Conservation (phyloP, 2,797 vertebrate species). For the Aplochiton taeniatus region DNA sequence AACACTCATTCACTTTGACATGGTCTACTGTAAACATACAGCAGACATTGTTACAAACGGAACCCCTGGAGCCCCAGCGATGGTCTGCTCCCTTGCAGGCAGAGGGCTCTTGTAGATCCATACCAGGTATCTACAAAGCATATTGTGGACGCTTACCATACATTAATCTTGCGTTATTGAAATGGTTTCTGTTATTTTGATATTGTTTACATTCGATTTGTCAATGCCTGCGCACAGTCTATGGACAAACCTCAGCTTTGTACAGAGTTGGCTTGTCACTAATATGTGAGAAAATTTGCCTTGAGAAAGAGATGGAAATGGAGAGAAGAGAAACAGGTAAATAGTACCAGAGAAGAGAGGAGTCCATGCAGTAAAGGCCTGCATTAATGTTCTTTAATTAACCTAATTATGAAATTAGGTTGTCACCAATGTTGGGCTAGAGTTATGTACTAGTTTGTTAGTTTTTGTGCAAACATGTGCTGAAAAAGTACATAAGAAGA, state of each 20-base stretch:
- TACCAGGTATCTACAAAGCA: slow-evolving; percentile 34
- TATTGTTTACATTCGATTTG: too few species aligned
- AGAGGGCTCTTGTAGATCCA: slow-evolving; percentile 4
- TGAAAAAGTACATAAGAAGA: slow-evolving; percentile 22
- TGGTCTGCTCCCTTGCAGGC: slow-evolving; percentile 1
- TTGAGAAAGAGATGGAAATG: slow-evolving; percentile 10
- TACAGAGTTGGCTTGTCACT: too few species aligned
- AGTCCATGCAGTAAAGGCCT: slow-evolving; percentile 15
- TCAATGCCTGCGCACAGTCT: too few species aligned
- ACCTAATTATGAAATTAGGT: slow-evolving; percentile 58
- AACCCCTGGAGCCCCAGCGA: slow-evolving; percentile 64
- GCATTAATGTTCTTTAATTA: slow-evolving; percentile 66
- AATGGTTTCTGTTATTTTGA: too few species aligned
- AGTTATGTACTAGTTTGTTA: slow-evolving; percentile 13
- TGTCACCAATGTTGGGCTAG: slow-evolving; percentile 52
- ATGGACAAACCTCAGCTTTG: too few species aligned
- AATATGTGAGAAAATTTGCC: too few species aligned
- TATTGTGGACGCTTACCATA: too few species aligned
- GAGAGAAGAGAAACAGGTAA: neutral
- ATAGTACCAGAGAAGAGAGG: slow-evolving; percentile 15
- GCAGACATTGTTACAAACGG: slow-evolving; percentile 68
- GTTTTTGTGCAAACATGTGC: slow-evolving; percentile 12
- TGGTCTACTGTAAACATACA: slow-evolving; percentile 66
- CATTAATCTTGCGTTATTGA: too few species aligned
- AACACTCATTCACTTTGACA: slow-evolving; percentile 61